Conservation (phyloP, 2,888 invertebrate species). For the Thelaira solivaga region DNA sequence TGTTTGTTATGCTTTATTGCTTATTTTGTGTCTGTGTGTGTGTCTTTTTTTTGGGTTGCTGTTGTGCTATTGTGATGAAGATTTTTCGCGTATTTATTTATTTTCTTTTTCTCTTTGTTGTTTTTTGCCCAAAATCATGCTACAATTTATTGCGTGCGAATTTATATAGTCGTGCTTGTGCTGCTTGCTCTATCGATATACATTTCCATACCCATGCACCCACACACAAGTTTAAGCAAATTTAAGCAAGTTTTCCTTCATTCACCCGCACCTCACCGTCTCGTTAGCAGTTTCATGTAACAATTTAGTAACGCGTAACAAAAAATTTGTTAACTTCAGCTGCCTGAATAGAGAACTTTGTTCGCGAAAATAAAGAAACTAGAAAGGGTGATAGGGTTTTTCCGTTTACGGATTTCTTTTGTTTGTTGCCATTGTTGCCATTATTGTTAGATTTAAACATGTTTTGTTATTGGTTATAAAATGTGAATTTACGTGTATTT, state of each 20-base stretch:
- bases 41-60: not conserved
- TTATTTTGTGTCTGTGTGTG: not conserved
- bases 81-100: constrained; percentile 55
- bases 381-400: not conserved
- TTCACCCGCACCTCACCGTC: not conserved
- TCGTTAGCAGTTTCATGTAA: constrained; percentile 13
- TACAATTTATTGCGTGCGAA: constrained; percentile 62
- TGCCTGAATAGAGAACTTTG: not conserved
- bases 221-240: constrained; percentile 35
- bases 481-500: constrained; percentile 57
- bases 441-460: constrained; percentile 56
- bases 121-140: constrained; percentile 54
- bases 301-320: constrained; percentile 33
- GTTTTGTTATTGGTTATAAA: constrained; percentile 56
- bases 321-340: constrained; percentile 50
- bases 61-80: constrained; percentile 4
- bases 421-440: constrained; percentile 11
- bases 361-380: not conserved
- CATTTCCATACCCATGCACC: too few species aligned
- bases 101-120: not conserved
- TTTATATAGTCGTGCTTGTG: constrained; percentile 30
- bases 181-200: not conserved
- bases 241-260: not conserved
- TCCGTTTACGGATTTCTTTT: constrained; percentile 14
- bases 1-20: not conserved